These are phyloP conservation scores for Goniozus legneri DNA, from an alignment of 1,140 invertebrate genomes.

Conservation along the genomic window DNA sequence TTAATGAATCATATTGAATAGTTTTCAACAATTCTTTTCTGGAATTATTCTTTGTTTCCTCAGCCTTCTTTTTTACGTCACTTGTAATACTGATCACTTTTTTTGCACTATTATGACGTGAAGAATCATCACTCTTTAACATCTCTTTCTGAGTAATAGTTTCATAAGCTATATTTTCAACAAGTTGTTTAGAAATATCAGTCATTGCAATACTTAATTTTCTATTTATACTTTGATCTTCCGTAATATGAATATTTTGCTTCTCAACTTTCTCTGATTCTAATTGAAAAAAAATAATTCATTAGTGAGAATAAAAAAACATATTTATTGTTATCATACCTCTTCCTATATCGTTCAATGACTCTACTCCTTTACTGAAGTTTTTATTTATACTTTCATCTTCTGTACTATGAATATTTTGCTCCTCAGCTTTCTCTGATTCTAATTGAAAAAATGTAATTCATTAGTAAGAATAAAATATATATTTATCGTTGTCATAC, in stretches of 20 bases:
- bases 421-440: background rate
- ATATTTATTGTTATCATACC: slow-evolving; percentile 3
- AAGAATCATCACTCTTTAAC: too few relatives aligned
- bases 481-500: too few relatives aligned
- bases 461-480: slow-evolving; percentile 15
- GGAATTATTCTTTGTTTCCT: slow-evolving; percentile 10
- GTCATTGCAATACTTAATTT: too few relatives aligned
- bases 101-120: too few relatives aligned
- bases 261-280: slow-evolving; percentile 1
- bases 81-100: background rate
- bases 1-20: slow-evolving; percentile 20
- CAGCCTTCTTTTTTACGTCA: slow-evolving; percentile 1
- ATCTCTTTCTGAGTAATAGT: slow-evolving; percentile 6
- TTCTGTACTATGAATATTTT: background rate
- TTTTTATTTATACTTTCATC: background rate
- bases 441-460: background rate
- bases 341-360: background rate
- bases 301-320: background rate
- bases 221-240: too few relatives aligned
- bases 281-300: background rate
- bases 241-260: background rate
- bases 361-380: background rate
- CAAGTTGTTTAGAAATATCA: too few relatives aligned
- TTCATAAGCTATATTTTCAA: slow-evolving; percentile 16
- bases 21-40: slow-evolving; percentile 6